Percentiles rank a stretch among this genome's conserved stretches.
Evolutionary conservation across 2,797 vertebrate species (phyloP).

Genomic region (Pseudocheirus occidentalis): DNA sequence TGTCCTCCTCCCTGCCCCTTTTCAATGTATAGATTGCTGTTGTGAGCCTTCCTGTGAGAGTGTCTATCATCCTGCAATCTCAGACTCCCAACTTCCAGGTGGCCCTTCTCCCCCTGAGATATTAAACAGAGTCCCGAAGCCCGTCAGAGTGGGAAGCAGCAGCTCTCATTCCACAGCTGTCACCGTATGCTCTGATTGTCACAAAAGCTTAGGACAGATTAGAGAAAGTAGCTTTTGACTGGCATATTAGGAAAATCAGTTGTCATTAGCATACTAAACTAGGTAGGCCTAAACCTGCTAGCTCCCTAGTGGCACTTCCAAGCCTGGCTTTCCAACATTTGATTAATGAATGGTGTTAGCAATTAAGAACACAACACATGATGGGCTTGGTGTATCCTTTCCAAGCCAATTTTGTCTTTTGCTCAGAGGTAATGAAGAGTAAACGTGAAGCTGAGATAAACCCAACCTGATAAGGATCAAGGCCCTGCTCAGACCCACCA

Average conservation of each 20-base stretch:
- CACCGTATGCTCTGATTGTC: constrained; percentile 57
- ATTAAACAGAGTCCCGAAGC: constrained; percentile 7
- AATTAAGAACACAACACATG: constrained; percentile 64
- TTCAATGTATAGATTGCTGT: constrained; percentile 82
- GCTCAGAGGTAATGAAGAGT: constrained; percentile 85
- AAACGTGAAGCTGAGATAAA: constrained; percentile 85
- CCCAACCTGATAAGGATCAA: constrained; percentile 85
- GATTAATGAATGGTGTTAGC: constrained; percentile 73
- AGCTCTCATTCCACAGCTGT: constrained; percentile 75
- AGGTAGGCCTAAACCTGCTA: constrained; percentile 67
- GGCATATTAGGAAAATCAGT: constrained; percentile 66
- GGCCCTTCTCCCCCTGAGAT: constrained; percentile 61
- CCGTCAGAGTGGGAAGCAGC: background rate
- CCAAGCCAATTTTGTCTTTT: constrained; percentile 76
- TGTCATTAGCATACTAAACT: constrained; percentile 60
- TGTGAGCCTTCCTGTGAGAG: constrained; percentile 80
- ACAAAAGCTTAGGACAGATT: constrained; percentile 63
- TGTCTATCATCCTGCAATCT: constrained; percentile 81
- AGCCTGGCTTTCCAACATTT: constrained; percentile 65
- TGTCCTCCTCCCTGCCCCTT: background rate
- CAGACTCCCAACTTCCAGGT: constrained; percentile 82
- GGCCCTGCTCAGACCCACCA: constrained; percentile 50
- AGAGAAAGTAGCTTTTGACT: constrained; percentile 69
- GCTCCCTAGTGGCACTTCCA: constrained; percentile 34
- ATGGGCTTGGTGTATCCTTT: constrained; percentile 54